Evolutionary conservation across 2,797 vertebrate species (phyloP).

Genomic region (Netta rufina): DNA sequence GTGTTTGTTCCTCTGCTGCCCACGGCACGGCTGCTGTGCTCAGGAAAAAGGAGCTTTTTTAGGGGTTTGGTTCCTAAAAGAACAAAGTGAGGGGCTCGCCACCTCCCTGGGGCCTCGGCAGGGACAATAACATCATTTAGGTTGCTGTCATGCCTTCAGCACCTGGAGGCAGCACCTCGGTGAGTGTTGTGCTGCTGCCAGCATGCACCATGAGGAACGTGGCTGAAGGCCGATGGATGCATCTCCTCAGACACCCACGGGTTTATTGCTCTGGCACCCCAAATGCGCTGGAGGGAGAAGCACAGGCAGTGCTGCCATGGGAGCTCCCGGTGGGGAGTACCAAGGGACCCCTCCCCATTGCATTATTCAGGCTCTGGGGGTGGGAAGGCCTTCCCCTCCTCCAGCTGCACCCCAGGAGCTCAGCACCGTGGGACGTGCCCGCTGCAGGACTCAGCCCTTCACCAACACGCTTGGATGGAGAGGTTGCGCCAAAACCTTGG

Average conservation of each 20-base stretch:
- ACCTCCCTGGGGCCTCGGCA: too few species aligned
- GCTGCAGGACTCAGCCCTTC: too few species aligned
- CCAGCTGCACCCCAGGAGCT: too few species aligned
- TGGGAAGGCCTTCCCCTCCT: too few species aligned
- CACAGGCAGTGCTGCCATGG: too few species aligned
- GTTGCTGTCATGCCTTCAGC: background rate
- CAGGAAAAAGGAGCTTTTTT: background rate
- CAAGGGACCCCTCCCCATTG: background rate
- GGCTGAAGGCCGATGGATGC: background rate
- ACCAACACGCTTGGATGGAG: accelerated
- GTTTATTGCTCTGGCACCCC: background rate
- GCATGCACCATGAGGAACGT: accelerated
- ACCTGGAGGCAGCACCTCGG: background rate
- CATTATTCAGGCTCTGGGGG: too few species aligned
- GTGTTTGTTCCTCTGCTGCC: background rate
- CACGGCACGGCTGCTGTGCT: background rate
- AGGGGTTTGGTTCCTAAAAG: background rate
- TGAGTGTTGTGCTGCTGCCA: too few species aligned
- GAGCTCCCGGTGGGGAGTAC: background rate
- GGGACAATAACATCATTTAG: background rate
- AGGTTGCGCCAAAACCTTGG: too few species aligned
- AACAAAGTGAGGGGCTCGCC: accelerated
- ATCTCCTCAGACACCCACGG: background rate
- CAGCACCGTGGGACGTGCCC: too few species aligned
- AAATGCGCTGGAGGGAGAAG: background rate